Evolutionary conservation across 2,797 vertebrate genomes (phyloP).

Genomic region (Pelochelys cantorii): DNA sequence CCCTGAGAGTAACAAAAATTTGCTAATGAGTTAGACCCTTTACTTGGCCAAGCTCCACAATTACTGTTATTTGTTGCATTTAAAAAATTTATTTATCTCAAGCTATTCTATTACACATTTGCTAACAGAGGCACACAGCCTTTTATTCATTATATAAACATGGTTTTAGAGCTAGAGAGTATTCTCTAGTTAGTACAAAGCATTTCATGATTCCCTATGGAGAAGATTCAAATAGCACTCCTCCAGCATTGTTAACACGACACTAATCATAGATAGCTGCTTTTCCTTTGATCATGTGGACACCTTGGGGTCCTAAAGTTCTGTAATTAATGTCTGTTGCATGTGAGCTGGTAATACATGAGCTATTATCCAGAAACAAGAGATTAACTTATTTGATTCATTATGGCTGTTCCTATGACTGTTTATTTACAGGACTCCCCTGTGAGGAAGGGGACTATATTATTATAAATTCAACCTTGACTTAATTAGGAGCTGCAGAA

Average conservation of each 20-base stretch:
- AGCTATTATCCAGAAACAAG: no score
- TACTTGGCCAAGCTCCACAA: background rate
- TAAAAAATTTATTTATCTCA: background rate
- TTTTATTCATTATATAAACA: background rate
- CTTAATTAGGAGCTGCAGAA: background rate
- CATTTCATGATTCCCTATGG: background rate
- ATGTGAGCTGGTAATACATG: background rate
- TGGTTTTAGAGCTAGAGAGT: background rate
- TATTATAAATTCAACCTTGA: background rate
- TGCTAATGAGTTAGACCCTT: background rate
- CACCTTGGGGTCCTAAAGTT: background rate
- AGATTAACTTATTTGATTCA: background rate
- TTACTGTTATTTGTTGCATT: background rate
- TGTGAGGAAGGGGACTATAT: background rate
- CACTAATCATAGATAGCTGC: background rate
- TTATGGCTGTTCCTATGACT: background rate
- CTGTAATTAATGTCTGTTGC: background rate
- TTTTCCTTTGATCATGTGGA: background rate
- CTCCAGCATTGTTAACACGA: background rate
- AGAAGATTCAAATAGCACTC: background rate
- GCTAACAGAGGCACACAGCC: background rate
- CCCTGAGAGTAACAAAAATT: background rate
- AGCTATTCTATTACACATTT: rapidly evolving
- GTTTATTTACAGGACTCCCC: background rate
- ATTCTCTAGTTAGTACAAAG: background rate